Conservation (phyloP, 1,140 invertebrate genomes). For the Araneus ventricosus region DNA sequence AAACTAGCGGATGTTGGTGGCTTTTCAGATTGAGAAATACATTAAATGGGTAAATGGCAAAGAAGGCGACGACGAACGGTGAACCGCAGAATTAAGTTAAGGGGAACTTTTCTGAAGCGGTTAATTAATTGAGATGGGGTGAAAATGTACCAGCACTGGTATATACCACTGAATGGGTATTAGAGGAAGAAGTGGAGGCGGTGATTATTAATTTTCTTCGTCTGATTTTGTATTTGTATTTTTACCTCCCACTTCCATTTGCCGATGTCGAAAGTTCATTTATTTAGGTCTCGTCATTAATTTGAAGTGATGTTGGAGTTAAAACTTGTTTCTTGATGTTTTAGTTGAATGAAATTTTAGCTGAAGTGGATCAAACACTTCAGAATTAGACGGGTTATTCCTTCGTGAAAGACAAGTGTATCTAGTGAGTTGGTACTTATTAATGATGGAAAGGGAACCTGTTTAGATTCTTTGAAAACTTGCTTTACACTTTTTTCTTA, state of each 20-base stretch:
- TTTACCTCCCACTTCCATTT: conserved; percentile 1
- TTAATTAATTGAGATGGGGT: conserved; percentile 46
- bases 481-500: background rate
- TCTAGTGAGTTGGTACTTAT: background rate
- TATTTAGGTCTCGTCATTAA: background rate
- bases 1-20: background rate
- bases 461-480: background rate
- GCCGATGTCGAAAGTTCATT: background rate
- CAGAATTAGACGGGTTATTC: conserved; percentile 3
- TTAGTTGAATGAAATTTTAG: background rate
- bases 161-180: background rate
- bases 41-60: conserved; percentile 11
- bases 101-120: conserved; percentile 15
- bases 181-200: background rate
- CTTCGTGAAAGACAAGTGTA: background rate
- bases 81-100: conserved; percentile 54
- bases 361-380: background rate
- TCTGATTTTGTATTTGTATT: conserved; percentile 13
- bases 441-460: background rate
- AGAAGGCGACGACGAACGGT: background rate
- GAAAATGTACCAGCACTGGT: background rate
- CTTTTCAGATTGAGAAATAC: conserved; percentile 1
- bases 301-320: background rate
- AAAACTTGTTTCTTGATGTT: background rate
- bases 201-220: conserved; percentile 17